Conservation (phyloP, 2,797 vertebrate genomes). For the Eurystomus glaucurus region DNA sequence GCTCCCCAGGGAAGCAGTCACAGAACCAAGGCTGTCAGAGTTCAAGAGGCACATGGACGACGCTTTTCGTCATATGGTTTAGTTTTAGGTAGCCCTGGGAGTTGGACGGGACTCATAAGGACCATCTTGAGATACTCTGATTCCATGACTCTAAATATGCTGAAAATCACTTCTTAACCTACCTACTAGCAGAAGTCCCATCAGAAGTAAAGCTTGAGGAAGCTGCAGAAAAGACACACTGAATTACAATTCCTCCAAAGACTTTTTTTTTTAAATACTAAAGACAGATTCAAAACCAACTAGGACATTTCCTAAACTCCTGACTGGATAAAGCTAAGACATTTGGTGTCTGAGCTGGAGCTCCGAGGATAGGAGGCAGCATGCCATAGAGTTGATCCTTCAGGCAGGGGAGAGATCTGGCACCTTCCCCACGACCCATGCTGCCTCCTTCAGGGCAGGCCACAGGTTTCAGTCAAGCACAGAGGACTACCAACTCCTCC, state of each 20-base stretch:
- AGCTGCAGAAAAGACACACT: background rate
- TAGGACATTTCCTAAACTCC: background rate
- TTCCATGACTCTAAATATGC: background rate
- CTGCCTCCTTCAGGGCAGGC: background rate
- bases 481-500: background rate
- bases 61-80: background rate
- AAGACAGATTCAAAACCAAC: background rate
- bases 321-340: background rate
- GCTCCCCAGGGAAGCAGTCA: background rate
- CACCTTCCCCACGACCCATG: rapidly evolving
- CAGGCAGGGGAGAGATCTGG: no score
- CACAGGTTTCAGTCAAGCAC: background rate
- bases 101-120: background rate
- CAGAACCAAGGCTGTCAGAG: background rate
- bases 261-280: background rate
- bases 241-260: background rate
- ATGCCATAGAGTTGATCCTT: rapidly evolving
- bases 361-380: background rate
- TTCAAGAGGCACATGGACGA: background rate
- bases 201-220: background rate
- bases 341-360: rapidly evolving
- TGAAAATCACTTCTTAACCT: background rate
- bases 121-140: background rate
- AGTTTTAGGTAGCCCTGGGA: background rate
- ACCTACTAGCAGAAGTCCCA: background rate